Evolutionary conservation across 2,888 invertebrate species (phyloP).

Genomic region (Tetragonula carbonaria): DNA sequence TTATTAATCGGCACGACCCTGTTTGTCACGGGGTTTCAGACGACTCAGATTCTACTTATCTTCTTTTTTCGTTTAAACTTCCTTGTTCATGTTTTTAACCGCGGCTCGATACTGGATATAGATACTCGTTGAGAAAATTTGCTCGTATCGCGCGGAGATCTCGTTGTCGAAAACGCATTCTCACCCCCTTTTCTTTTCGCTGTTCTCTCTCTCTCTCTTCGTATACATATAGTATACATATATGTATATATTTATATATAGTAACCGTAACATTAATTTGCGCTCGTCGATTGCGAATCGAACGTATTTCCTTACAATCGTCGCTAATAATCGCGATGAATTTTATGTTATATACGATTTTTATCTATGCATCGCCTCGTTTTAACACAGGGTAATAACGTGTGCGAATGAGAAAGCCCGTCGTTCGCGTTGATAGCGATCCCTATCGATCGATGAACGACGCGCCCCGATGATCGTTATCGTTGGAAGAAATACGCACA

Average conservation of each 20-base stretch:
- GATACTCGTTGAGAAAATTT: slow-evolving; percentile 16
- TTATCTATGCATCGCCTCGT: neutral
- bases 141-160: slow-evolving; percentile 17
- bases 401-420: neutral
- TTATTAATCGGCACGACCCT: slow-evolving; percentile 61
- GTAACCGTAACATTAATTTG: slow-evolving; percentile 23
- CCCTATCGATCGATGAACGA: neutral
- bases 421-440: neutral
- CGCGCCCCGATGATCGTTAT: neutral
- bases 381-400: neutral
- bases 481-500: slow-evolving; percentile 3
- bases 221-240: neutral
- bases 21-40: slow-evolving; percentile 52
- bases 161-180: slow-evolving; percentile 45
- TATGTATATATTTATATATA: slow-evolving; percentile 3
- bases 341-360: neutral
- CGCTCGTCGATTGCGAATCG: slow-evolving; percentile 34
- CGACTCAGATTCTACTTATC: slow-evolving; percentile 56
- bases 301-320: neutral
- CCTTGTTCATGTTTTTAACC: neutral
- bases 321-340: slow-evolving; percentile 4
- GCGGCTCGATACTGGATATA: slow-evolving; percentile 32
- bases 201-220: neutral
- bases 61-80: neutral
- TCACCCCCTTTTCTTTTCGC: slow-evolving; percentile 22